These are phyloP conservation scores for Tinamus major DNA, from an alignment of 2,797 vertebrate genomes.

Conservation along the genomic window DNA sequence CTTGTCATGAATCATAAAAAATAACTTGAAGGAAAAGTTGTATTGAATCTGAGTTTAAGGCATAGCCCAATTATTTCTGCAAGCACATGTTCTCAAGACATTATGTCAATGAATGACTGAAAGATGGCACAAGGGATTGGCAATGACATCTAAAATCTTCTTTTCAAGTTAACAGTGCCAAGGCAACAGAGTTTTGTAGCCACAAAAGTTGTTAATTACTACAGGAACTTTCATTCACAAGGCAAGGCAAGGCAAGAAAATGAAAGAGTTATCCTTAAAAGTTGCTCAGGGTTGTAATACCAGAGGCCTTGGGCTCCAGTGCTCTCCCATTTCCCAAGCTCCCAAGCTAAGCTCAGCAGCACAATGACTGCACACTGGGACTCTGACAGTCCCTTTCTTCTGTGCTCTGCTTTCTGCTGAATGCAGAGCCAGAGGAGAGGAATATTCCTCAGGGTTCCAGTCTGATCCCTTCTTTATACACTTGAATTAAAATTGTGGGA, in stretches of 20 bases:
- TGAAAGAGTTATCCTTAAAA: neutral
- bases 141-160: neutral
- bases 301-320: neutral
- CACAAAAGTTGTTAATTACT: conserved; percentile 15
- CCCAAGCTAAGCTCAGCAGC: accelerated
- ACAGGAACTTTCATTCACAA: neutral
- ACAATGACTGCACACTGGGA: neutral
- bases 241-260: neutral
- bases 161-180: neutral
- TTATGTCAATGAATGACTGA: conserved; percentile 4
- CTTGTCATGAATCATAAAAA: neutral
- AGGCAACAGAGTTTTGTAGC: neutral
- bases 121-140: neutral
- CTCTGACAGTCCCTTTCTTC: accelerated
- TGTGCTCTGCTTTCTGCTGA: neutral
- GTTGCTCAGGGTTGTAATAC: neutral
- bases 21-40: neutral
- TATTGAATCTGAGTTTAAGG: neutral
- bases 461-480: neutral
- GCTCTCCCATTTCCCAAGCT: neutral
- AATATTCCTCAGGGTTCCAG: neutral
- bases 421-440: accelerated
- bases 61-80: conserved; percentile 19
- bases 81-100: neutral
- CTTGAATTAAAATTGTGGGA: neutral